Conservation (phyloP, 2,113 vertebrate species). For the Larimichthys crocea region DNA sequence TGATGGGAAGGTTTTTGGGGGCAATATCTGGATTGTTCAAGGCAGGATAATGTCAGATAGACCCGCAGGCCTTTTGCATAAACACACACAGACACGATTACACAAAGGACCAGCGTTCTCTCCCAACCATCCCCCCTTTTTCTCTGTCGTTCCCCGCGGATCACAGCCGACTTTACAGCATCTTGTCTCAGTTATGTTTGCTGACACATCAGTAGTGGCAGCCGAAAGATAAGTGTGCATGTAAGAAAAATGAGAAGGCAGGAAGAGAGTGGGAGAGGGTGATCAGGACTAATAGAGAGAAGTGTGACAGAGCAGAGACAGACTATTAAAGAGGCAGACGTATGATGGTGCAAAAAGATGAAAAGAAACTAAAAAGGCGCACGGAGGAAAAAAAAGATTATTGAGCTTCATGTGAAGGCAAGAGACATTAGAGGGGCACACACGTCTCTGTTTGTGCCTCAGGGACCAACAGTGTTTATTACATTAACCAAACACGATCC, state of each 20-base stretch:
- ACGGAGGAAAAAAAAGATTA: slow-evolving; percentile 26
- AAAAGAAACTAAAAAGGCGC: slow-evolving; percentile 24
- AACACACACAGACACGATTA: slow-evolving; percentile 36
- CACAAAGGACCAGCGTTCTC: slow-evolving; percentile 34
- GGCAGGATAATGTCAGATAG: slow-evolving; percentile 66
- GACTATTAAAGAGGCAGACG: background rate
- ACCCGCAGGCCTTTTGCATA: slow-evolving; percentile 49
- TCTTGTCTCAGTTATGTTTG: slow-evolving; percentile 63
- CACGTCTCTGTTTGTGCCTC: slow-evolving; percentile 55
- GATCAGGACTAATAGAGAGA: slow-evolving; percentile 17
- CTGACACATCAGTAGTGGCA: slow-evolving; percentile 65
- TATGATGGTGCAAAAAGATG: slow-evolving; percentile 35
- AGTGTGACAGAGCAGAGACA: background rate
- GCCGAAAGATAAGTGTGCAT: slow-evolving; percentile 55
- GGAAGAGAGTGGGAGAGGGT: slow-evolving; percentile 24
- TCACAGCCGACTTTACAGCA: slow-evolving; percentile 51
- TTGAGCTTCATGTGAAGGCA: slow-evolving; percentile 35
- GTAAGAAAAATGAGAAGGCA: slow-evolving; percentile 44
- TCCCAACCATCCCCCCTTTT: background rate
- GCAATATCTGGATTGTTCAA: slow-evolving; percentile 40
- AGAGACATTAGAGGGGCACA: slow-evolving; percentile 53
- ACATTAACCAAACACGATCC: slow-evolving; percentile 67
- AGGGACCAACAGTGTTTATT: slow-evolving; percentile 68
- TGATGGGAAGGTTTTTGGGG: slow-evolving; percentile 40
- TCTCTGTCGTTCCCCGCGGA: slow-evolving; percentile 12